Percentiles rank a stretch among this genome's conserved stretches.
These are phyloP conservation scores for Atherix ibis DNA, from an alignment of 2,888 invertebrate species.

Conservation along the genomic window DNA sequence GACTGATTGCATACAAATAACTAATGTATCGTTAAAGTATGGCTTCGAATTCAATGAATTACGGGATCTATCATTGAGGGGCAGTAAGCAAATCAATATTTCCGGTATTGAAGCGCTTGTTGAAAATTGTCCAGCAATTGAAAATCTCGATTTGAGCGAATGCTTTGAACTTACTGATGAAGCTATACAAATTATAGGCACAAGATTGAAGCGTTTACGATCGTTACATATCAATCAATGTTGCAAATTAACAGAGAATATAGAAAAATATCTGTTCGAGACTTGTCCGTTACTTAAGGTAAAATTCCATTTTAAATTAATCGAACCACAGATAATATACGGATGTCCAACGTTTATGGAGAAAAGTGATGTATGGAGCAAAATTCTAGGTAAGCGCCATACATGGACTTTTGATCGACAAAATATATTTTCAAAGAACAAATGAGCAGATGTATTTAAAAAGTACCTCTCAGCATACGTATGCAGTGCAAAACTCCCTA, in stretches of 20 bases:
- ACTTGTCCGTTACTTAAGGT: constrained; percentile 32
- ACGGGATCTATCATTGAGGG: constrained; percentile 42
- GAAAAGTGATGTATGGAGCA: no score
- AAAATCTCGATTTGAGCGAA: constrained; percentile 47
- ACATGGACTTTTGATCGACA: no score
- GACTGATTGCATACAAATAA: constrained; percentile 51
- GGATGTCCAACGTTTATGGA: no score
- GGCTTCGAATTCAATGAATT: constrained; percentile 51
- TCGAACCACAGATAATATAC: no score
- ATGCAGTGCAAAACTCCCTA: no score
- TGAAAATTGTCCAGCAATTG: constrained; percentile 50
- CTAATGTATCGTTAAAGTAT: constrained; percentile 53
- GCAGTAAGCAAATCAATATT: constrained; percentile 53
- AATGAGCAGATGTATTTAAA: no score
- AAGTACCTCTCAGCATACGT: no score
- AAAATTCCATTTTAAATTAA: not conserved
- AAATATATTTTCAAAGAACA: no score
- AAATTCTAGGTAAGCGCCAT: no score
- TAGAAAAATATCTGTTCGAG: constrained; percentile 26
- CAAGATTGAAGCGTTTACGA: constrained; percentile 28
- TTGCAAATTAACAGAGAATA: constrained; percentile 36
- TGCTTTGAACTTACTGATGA: constrained; percentile 54
- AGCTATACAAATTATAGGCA: constrained; percentile 35
- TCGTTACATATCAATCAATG: constrained; percentile 34
- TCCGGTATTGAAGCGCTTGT: constrained; percentile 46